A percentile compares a stretch with the other conserved stretches of the same genome.
phyloP scores from a whole-genome alignment of 2,888 invertebrate genomes.

The Chaitophorus viminalis region DNA sequence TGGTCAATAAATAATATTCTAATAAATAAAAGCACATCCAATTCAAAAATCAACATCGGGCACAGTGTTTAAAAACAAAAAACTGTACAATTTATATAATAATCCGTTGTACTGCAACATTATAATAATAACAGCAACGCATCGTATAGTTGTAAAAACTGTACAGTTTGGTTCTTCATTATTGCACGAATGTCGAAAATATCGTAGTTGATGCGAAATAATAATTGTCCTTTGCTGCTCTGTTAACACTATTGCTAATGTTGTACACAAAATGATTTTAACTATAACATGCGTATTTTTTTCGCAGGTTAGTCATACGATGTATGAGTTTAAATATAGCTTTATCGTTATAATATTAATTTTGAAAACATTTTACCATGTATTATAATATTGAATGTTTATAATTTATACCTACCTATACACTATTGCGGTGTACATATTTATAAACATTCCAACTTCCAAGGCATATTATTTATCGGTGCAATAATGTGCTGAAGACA shows the following conservation, averaged over 20 bases:
- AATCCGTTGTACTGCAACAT: no score
- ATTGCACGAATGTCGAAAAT: not conserved
- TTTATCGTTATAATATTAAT: not conserved
- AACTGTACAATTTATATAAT: no score
- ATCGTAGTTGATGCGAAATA: not conserved
- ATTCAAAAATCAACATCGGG: no score
- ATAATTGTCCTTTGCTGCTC: not conserved
- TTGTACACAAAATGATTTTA: not conserved
- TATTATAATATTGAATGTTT: no score
- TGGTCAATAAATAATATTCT: no score
- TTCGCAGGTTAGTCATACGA: not conserved
- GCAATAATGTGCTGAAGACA: not conserved
- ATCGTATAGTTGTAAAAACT: no score
- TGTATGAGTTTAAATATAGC: not conserved
- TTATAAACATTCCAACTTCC: not conserved
- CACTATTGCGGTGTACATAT: not conserved
- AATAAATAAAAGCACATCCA: no score
- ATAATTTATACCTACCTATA: no score
- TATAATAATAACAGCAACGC: no score
- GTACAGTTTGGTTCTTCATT: not conserved
- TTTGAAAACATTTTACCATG: slow-evolving; percentile 17
- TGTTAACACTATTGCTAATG: not conserved
- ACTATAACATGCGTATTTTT: not conserved
- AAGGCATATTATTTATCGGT: not conserved
- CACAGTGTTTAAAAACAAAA: no score